Percentiles rank a stretch among this genome's conserved stretches.
Conservation (phyloP, 2,797 vertebrate species). For the Myotis planiceps region DNA sequence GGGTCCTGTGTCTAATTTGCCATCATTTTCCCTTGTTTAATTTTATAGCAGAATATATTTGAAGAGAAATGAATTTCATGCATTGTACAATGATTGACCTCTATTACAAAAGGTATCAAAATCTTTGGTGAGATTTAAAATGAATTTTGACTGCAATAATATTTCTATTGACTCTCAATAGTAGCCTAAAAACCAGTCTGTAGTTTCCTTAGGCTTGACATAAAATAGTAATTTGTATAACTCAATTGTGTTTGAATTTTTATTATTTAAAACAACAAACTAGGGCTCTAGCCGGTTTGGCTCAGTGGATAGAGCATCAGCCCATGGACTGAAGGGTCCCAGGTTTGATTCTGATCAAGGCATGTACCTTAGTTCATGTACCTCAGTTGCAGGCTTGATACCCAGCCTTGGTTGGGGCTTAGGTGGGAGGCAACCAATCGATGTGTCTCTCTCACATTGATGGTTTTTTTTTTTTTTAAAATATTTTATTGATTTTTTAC, state of each 20-base stretch:
- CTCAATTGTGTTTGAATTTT: not conserved
- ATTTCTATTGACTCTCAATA: not conserved
- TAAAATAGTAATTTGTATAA: not conserved
- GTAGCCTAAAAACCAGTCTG: not conserved
- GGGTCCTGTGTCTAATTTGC: not conserved
- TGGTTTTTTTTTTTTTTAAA: no score
- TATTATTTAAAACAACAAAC: not conserved
- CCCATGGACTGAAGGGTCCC: no score
- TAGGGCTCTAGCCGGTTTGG: not conserved
- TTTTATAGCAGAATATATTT: not conserved
- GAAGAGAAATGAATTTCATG: not conserved
- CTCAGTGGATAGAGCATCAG: no score
- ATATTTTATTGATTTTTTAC: no score
- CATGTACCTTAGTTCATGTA: no score
- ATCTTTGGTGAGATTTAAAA: constrained; percentile 34
- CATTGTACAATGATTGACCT: not conserved
- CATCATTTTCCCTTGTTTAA: not conserved
- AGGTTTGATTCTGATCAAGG: no score
- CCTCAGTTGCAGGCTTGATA: no score
- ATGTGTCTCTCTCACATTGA: no score
- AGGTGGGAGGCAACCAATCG: no score
- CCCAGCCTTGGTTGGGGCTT: no score
- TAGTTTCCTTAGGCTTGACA: not conserved
- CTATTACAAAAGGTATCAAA: not conserved
- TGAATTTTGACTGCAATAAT: not conserved